Conservation (phyloP, 2,888 invertebrate species). For the Xestia sexstrigata region DNA sequence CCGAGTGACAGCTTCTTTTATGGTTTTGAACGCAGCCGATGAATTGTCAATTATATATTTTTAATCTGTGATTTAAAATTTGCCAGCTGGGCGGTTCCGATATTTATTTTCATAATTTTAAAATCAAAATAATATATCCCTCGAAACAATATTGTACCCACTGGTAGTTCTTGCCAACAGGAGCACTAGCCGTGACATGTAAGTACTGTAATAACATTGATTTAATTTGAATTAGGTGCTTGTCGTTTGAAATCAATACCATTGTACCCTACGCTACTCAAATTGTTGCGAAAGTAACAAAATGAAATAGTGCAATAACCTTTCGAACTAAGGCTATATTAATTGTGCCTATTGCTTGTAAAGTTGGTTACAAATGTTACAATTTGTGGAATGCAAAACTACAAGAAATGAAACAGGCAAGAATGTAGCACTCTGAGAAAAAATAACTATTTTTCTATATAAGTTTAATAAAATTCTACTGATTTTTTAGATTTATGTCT, state of each 20-base stretch:
- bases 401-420: neutral
- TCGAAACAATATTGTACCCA: constrained; percentile 22
- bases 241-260: constrained; percentile 77
- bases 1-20: neutral
- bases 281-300: constrained; percentile 75
- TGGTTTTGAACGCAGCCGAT: constrained; percentile 48
- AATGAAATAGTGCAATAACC: constrained; percentile 72
- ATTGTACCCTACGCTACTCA: constrained; percentile 62
- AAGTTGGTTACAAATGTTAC: constrained; percentile 32
- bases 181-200: constrained; percentile 58
- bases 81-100: constrained; percentile 89
- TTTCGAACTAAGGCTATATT: constrained; percentile 53
- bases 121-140: constrained; percentile 66
- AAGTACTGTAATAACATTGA: constrained; percentile 55
- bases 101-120: constrained; percentile 75
- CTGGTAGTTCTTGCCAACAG: constrained; percentile 42
- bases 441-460: too few species aligned
- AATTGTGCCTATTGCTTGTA: constrained; percentile 51
- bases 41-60: constrained; percentile 34
- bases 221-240: constrained; percentile 57
- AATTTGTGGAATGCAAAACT: constrained; percentile 13
- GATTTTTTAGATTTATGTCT: neutral
- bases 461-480: too few species aligned
- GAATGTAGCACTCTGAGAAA: neutral
- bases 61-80: constrained; percentile 69